Base-by-base conservation (phyloP, 2,888 invertebrate genomes). In the Drosophila suboccidentalis region DNA sequence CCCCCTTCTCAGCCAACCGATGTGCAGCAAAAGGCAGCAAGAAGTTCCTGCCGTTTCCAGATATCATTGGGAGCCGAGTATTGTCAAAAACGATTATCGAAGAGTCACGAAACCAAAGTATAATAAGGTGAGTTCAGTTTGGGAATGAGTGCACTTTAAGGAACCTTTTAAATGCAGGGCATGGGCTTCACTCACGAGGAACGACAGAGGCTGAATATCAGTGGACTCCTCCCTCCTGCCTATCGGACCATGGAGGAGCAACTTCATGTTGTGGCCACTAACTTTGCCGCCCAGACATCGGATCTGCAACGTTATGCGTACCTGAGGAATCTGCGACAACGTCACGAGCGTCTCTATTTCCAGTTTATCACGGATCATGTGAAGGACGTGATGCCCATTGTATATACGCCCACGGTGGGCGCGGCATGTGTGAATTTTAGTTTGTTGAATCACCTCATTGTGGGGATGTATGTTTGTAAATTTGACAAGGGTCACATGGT, bases 351-450 rank as follows among this genome's bases (percentile, higher is more conserved):
- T 81, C 94, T 99, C 22, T 99, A 98, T 94, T 99, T 97, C 92
- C 95, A 96, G 8, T 95, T 98, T 53, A 93, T 98, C 39, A 94
- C 95, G 22, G 96, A 97, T 80, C 95, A 98, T 91, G 96, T 98
- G 6, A 95, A 96, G 36, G 95, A 96, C 58, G 95, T 97, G 94
- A 97, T 99, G 97, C 99, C 99, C 0, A 94, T 99, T 59, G 97
- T 99, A 19, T 99, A 99, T 93, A 99, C 99, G 0, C 99, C 99
- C 0, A 98, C 98, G 0, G 99, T 99, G 17, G 99, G 99, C 6
- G 94, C 96, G 72, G 99, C 98, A 10, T 99, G 99, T 93, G 97
- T 98, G 93, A 96, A 97, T 91, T 99, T 96, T 92, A 98, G 98
- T 5, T 22, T 36, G 11, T 22, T 44, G 34, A 34, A 57, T n/a